Conservation (phyloP, 2,113 vertebrate species). For the Phoenicopterus ruber region DNA sequence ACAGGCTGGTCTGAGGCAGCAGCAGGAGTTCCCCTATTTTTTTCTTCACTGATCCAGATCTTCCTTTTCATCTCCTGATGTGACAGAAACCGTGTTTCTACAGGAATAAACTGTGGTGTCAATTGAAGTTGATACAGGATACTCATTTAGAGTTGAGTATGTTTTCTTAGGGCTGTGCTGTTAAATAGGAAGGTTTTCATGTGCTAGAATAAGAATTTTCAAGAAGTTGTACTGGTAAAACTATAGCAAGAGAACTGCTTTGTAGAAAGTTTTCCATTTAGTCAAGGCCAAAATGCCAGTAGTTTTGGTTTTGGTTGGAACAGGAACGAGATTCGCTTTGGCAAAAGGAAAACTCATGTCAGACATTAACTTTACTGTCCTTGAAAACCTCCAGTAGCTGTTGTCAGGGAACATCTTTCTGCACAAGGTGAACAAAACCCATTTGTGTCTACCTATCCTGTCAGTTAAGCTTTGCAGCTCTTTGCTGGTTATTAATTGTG, state of each 20-base stretch:
- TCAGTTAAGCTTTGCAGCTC: neutral
- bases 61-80: neutral
- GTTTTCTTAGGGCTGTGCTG: neutral
- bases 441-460: neutral
- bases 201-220: neutral
- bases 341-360: neutral
- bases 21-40: neutral
- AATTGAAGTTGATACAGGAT: neutral
- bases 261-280: neutral
- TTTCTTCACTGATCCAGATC: neutral
- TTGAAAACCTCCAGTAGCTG: neutral
- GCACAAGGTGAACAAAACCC: neutral
- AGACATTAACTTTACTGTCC: neutral
- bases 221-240: neutral
- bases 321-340: neutral
- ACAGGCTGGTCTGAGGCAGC: neutral
- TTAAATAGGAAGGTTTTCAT: neutral
- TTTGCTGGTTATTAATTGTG: neutral
- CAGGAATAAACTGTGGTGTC: neutral
- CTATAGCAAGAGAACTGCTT: neutral
- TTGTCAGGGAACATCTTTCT: neutral
- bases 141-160: neutral
- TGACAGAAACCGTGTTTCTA: neutral
- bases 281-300: neutral
- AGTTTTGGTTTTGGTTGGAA: neutral